Base-by-base conservation (phyloP, 2,888 invertebrate genomes). In the Lasioglossum lativentre region DNA sequence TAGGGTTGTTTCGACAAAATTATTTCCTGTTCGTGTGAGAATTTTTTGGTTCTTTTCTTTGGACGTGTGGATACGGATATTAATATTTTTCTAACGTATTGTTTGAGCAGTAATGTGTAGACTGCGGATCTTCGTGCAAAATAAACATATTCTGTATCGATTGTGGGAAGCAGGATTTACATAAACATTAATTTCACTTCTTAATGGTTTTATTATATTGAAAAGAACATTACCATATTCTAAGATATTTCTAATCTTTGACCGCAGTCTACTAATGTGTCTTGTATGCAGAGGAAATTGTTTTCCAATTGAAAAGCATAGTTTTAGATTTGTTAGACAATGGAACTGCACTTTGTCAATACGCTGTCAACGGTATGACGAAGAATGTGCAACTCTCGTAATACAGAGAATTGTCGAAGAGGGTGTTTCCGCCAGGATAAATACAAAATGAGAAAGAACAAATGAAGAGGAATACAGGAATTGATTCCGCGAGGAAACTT, bases 401-500 rank as follows among this genome's bases (percentile, higher is more conserved):
- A 38, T 12, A 68, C 19, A 19, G 12, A 23, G 68, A 38, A 68
- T 68, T 23, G 68, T 23, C 23, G 34, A 38, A 38, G 38, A 12
- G 38, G 23, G 8, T 34, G 19, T 68, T 68, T 38, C 68, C 38
- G 23, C 10, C 10, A 68, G 16, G 38, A 68, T 23, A 68, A 68
- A 68, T 68, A 68, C 10, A 38, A 68, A 68, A 34, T 19, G 38
- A 70, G 38, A 19, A 6, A 38, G 52, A 71, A 70, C 45, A 75
- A 78, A 52, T n/a, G 71, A 34, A 68, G 56, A 14, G n/a, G 66
- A n/a, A 68, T 45, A 42, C 45, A 40, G 6, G 40, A 45, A 68
- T 77, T 30, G 70, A n/a, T 45, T 40, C 19, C 71, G 40, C 30
- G 75, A 66, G 38, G 2, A 68, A 56, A 56, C 68, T 47, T 42